A percentile compares a stretch with the other conserved stretches of the same genome.
phyloP scores from a whole-genome alignment of 1,140 invertebrate genomes.

The Streblospio benedicti region DNA sequence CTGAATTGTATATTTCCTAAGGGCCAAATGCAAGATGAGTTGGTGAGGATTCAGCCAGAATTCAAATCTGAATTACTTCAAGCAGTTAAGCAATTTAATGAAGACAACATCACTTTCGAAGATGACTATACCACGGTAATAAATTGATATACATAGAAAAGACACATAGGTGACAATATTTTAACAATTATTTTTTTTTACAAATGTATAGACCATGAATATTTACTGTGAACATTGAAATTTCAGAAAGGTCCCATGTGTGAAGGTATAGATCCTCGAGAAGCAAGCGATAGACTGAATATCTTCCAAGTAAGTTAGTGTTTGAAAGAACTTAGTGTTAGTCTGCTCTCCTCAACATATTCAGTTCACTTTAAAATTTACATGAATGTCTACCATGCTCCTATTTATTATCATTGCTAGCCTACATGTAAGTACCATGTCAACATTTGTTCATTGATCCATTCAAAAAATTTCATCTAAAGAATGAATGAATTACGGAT shows the following conservation, averaged over 20 bases:
- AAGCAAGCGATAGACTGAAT: conserved; percentile 71
- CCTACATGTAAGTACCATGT: too few relatives aligned
- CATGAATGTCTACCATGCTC: too few relatives aligned
- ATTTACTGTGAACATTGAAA: background rate
- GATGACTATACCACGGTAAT: background rate
- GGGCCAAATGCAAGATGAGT: background rate
- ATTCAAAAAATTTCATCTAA: too few relatives aligned
- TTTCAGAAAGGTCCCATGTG: conserved; percentile 78
- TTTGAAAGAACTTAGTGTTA: too few relatives aligned
- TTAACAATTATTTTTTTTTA: background rate
- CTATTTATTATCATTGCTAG: too few relatives aligned
- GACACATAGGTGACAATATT: too few relatives aligned
- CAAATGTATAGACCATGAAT: background rate
- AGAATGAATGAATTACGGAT: too few relatives aligned
- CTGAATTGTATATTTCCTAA: too few relatives aligned
- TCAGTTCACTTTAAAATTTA: too few relatives aligned
- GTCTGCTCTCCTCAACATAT: too few relatives aligned
- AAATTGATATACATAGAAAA: too few relatives aligned
- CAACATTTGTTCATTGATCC: too few relatives aligned
- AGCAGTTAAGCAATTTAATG: background rate
- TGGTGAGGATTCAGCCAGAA: background rate
- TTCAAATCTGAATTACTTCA: background rate
- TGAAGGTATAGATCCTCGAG: conserved; percentile 72
- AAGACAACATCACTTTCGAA: background rate
- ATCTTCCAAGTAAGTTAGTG: background rate